These are phyloP conservation scores for Gymnorhina tibicen DNA, from an alignment of 2,113 vertebrate species.

Conservation along the genomic window DNA sequence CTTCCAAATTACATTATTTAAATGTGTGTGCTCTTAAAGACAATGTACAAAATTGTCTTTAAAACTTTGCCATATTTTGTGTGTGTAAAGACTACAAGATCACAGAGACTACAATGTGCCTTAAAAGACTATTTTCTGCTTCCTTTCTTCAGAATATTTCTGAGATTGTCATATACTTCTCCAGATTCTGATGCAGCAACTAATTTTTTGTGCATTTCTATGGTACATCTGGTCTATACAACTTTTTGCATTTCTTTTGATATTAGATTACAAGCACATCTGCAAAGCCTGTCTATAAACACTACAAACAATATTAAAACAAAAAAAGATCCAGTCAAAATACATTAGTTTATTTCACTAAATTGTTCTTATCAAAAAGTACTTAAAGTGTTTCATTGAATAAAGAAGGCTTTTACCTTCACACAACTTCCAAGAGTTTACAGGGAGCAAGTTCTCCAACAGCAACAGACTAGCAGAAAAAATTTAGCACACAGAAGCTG, in stretches of 20 bases:
- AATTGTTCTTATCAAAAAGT: neutral
- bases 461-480: neutral
- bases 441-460: neutral
- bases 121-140: neutral
- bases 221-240: neutral
- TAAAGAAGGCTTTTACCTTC: neutral
- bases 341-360: neutral
- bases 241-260: neutral
- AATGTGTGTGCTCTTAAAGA: neutral
- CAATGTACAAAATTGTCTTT: neutral
- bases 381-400: neutral
- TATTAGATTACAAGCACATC: neutral
- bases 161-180: neutral
- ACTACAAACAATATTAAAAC: neutral
- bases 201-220: neutral
- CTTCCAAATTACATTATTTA: neutral
- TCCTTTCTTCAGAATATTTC: neutral
- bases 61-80: neutral
- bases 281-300: neutral
- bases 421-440: neutral
- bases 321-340: neutral
- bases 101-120: neutral
- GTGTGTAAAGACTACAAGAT: neutral
- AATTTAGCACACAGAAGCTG: neutral
- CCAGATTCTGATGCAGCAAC: neutral